phyloP scores from a whole-genome alignment of 2,888 invertebrate species.

The Zaprionus bogoriensis region DNA sequence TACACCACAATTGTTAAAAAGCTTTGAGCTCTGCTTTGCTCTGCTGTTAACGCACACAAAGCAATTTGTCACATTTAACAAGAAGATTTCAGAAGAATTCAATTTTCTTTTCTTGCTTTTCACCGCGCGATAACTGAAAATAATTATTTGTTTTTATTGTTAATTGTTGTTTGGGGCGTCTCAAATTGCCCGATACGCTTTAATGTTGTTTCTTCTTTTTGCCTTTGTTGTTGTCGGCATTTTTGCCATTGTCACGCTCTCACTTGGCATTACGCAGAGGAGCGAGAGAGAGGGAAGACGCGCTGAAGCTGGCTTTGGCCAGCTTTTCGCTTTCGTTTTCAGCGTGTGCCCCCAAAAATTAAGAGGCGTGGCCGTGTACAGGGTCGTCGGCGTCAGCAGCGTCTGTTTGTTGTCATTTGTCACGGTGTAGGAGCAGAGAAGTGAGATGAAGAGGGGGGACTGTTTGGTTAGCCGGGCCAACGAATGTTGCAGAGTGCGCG shows the following conservation, averaged over 20 bases:
- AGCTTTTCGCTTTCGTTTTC: conserved; percentile 37
- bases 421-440: not conserved
- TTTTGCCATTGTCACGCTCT: conserved; percentile 43
- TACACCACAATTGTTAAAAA: not conserved
- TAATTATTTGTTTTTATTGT: conserved; percentile 20
- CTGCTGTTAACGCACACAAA: too few species aligned
- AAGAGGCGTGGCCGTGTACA: conserved; percentile 1
- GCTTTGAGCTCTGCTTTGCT: not conserved
- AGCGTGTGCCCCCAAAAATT: conserved; percentile 10
- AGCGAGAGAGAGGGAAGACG: not conserved
- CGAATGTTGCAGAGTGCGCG: conserved; percentile 3
- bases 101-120: not conserved
- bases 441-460: not conserved
- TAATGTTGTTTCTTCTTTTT: not conserved
- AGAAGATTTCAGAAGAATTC: conserved; percentile 14
- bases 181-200: not conserved
- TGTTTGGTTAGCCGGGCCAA: not conserved
- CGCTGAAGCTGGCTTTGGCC: conserved; percentile 2
- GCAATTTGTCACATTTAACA: conserved; percentile 26
- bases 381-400: conserved; percentile 3
- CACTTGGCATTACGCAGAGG: conserved; percentile 14
- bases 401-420: conserved; percentile 17
- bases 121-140: conserved; percentile 3
- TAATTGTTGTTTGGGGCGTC: conserved; percentile 4
- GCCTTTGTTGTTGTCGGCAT: conserved; percentile 4